These are phyloP conservation scores for Oxycera nigricornis DNA, from an alignment of 2,888 invertebrate species.

Conservation along the genomic window DNA sequence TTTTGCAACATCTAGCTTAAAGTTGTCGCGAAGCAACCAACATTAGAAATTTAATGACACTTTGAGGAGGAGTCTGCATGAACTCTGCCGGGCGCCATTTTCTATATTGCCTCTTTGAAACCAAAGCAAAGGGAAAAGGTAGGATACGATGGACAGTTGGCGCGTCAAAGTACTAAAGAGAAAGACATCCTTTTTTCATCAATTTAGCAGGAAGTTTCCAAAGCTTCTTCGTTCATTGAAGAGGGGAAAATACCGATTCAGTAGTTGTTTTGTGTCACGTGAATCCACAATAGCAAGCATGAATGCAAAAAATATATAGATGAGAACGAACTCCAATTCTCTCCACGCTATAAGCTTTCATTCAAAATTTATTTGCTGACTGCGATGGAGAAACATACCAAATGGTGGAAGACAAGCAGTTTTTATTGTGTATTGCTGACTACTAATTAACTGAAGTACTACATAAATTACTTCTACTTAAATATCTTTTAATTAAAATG, in stretches of 20 bases:
- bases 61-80: constrained; percentile 21
- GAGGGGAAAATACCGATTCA: neutral
- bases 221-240: neutral
- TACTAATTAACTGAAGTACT: no score
- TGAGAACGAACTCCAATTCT: neutral
- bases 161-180: constrained; percentile 22
- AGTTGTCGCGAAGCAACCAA: no score
- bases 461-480: no score
- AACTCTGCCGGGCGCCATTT: constrained; percentile 45
- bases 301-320: no score
- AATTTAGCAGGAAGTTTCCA: neutral
- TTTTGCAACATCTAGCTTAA: neutral
- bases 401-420: no score
- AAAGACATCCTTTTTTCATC: constrained; percentile 18
- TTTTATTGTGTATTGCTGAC: no score
- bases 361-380: constrained; percentile 8
- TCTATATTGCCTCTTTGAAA: constrained; percentile 36
- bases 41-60: neutral
- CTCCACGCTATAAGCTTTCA: neutral
- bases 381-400: no score
- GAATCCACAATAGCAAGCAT: neutral
- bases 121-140: constrained; percentile 14
- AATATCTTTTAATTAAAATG: no score
- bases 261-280: neutral
- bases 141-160: constrained; percentile 27